These are phyloP conservation scores for Clarias magur DNA, from an alignment of 2,113 vertebrate species.

Conservation along the genomic window DNA sequence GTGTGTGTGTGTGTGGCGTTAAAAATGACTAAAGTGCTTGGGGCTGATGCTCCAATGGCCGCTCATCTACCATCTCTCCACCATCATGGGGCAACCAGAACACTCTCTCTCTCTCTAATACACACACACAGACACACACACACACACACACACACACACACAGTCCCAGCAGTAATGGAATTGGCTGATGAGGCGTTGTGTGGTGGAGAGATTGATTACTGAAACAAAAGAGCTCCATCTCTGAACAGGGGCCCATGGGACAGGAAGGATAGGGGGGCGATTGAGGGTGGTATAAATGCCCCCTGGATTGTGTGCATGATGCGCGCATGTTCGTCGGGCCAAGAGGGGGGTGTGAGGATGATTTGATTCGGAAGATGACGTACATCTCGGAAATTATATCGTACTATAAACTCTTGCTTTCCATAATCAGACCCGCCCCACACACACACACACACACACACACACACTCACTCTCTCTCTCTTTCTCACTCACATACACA, in stretches of 20 bases:
- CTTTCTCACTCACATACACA: neutral
- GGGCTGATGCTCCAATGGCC: conserved; percentile 27
- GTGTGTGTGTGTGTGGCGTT: neutral
- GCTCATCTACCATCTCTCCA: neutral
- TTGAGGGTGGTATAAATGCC: conserved; percentile 5
- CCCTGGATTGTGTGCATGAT: conserved; percentile 13
- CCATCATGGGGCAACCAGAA: too few relatives aligned
- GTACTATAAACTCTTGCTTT: conserved; percentile 34
- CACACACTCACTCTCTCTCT: neutral
- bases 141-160: neutral
- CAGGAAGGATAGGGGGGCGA: neutral
- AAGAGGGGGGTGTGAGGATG: neutral
- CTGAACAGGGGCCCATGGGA: neutral
- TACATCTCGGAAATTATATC: conserved; percentile 50
- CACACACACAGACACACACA: too few relatives aligned
- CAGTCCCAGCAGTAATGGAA: conserved; percentile 47
- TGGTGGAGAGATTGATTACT: conserved; percentile 46
- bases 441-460: conserved; percentile 2
- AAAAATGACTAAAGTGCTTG: conserved; percentile 21
- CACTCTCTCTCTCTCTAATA: too few relatives aligned
- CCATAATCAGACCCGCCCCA: neutral
- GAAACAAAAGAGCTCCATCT: conserved; percentile 53
- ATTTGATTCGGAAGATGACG: conserved; percentile 56
- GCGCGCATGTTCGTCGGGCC: neutral
- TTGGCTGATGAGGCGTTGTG: conserved; percentile 44